Evolutionary conservation across 2,888 invertebrate genomes (phyloP).

Genomic region (Lasiommata megera): DNA sequence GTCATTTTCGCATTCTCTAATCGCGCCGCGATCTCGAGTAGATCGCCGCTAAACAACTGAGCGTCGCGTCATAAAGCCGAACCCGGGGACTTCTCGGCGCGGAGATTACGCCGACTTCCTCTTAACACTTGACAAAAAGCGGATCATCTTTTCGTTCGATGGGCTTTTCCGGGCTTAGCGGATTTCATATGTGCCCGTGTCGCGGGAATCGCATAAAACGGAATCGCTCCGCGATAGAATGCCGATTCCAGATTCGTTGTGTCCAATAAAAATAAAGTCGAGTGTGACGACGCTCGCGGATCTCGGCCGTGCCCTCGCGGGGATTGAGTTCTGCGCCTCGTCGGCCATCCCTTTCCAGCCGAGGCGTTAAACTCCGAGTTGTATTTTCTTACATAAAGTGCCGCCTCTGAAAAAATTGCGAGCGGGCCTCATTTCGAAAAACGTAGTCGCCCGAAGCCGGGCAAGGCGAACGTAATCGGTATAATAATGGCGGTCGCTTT

Average conservation of each 20-base stretch:
- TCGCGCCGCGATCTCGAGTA: constrained; percentile 36
- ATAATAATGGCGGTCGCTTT: constrained; percentile 63
- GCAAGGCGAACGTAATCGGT: constrained; percentile 55
- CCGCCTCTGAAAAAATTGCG: constrained; percentile 33
- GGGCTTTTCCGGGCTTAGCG: constrained; percentile 64
- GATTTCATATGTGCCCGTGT: constrained; percentile 58
- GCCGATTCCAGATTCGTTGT: constrained; percentile 26
- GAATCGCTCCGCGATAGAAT: constrained; percentile 30
- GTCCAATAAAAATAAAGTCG: constrained; percentile 27
- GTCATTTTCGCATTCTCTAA: constrained; percentile 40
- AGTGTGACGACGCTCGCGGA: constrained; percentile 15
- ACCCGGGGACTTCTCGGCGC: constrained; percentile 45
- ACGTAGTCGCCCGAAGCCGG: constrained; percentile 36
- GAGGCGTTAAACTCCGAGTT: constrained; percentile 64
- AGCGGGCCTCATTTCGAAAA: constrained; percentile 16
- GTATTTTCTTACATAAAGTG: constrained; percentile 44
- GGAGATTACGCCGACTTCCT: constrained; percentile 50
- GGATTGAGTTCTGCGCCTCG: constrained; percentile 59
- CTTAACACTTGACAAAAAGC: constrained; percentile 50
- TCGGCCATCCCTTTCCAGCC: constrained; percentile 65
- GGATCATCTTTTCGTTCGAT: constrained; percentile 53
- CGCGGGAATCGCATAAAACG: constrained; percentile 40
- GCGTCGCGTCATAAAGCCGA: constrained; percentile 42
- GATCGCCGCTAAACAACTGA: constrained; percentile 20
- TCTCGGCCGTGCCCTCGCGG: constrained; percentile 45